These are phyloP conservation scores for Palloptera scutellata DNA, from an alignment of 2,888 invertebrate species.

Conservation along the genomic window DNA sequence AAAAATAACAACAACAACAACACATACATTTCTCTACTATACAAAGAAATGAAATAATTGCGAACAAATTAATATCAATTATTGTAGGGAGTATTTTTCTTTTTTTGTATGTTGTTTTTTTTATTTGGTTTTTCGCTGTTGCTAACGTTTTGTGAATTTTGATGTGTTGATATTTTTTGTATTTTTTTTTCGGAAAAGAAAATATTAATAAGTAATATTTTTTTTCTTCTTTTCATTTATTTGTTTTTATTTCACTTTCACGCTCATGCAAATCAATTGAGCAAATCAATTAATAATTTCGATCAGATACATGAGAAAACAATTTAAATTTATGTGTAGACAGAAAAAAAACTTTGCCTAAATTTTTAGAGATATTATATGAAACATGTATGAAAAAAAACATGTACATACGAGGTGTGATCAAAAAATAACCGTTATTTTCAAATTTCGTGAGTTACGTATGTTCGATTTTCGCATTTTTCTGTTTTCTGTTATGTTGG, in stretches of 20 bases:
- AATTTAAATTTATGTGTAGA: too few relatives aligned
- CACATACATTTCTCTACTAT: neutral
- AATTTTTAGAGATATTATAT: too few relatives aligned
- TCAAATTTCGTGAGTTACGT: too few relatives aligned
- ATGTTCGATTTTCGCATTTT: too few relatives aligned
- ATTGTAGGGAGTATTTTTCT: neutral
- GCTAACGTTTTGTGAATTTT: constrained; percentile 1
- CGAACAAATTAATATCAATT: constrained; percentile 33
- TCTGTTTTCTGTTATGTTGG: too few relatives aligned
- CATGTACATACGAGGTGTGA: too few relatives aligned
- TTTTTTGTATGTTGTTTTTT: neutral
- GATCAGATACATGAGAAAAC: too few relatives aligned
- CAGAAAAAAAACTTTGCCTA: too few relatives aligned
- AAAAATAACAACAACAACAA: constrained; percentile 2
- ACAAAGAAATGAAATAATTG: neutral
- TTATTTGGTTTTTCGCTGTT: neutral
- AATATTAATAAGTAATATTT: neutral
- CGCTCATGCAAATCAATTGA: constrained; percentile 28
- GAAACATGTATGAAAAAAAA: too few relatives aligned
- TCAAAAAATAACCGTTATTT: too few relatives aligned
- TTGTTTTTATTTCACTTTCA: constrained; percentile 23
- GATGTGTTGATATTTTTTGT: neutral
- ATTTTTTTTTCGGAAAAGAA: neutral
- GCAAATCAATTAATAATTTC: neutral
- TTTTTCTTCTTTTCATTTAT: neutral